Evolutionary conservation across 2,797 vertebrate genomes (phyloP), one percentile per base, ranked within the genome.

Genomic region (Phaenicophaeus curvirostris): DNA sequence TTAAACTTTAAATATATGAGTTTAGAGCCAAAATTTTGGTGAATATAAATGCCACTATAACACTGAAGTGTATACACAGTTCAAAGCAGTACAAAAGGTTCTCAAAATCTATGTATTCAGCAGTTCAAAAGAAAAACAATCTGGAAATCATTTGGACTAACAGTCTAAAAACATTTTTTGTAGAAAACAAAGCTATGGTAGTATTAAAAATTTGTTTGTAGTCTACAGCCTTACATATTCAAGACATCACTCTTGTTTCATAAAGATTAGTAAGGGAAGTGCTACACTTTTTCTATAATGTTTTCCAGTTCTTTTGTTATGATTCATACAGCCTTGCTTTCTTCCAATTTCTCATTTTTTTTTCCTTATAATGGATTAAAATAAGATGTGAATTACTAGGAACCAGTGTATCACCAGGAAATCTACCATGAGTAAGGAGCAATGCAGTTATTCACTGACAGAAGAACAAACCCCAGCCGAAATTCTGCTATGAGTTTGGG

Each of bases 111-210:
- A 5, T 6, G 20, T 25, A 66, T 25, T 66, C 20, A 93, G 20
- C 15, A 79, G 16, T 59, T 93, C 9, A 91, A 69, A 33, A 80
- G 25, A 58, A 88, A 66, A 92, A 21, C n/a, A 67, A 41, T 72
- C 33, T 53, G 8, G 24, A 80, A 67, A 48, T 59, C 35, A 77
- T 88, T 17, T 28, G 35, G n/a, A 72, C 18, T 31, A 58, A 74
- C 4, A 61, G 31, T 50, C 37, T 53, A 59, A 80, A 82, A 63
- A 25, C 3, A 77, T 46, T 86, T 44, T 77, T 24, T 68, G n/a
- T 20, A 82, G 50, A 81, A 80, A 67, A 41, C 4, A 62, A 54
- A 55, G 28, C 8, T 21, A 15, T n/a, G 6, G 41, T 58, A 37
- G 2, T 23, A 54, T 31, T 48, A 50, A 53, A 77, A 78, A 18